Percentiles rank a stretch among this genome's conserved stretches.
phyloP scores from a whole-genome alignment of 1,140 invertebrate species.

The Chrysopa pallens region DNA sequence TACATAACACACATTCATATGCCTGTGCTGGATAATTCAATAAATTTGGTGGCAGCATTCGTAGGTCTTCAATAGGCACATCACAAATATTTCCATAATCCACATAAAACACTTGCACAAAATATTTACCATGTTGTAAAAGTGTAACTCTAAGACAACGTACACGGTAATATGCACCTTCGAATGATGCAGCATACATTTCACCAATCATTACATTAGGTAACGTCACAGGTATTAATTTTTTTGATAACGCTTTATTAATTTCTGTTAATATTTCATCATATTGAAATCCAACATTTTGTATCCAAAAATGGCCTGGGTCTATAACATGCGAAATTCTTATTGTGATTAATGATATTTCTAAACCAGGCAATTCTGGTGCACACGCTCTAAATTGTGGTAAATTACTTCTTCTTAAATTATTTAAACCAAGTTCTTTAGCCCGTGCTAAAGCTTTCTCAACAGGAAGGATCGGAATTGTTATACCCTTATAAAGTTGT shows the following conservation, averaged over 20 bases:
- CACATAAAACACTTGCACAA: conserved; percentile 44
- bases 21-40: conserved; percentile 31
- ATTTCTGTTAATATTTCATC: conserved; percentile 8
- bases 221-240: conserved; percentile 4
- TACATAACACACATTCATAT: conserved; percentile 49
- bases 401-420: background rate
- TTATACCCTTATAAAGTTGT: conserved; percentile 27
- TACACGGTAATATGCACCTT: conserved; percentile 11
- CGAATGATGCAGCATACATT: conserved; percentile 21
- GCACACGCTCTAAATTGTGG: conserved; percentile 11
- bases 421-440: background rate
- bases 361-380: conserved; percentile 27
- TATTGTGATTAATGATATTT: conserved; percentile 25
- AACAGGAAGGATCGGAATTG: conserved; percentile 21
- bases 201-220: conserved; percentile 12
- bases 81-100: conserved; percentile 50
- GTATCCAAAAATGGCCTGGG: conserved; percentile 41
- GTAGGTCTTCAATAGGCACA: conserved; percentile 13
- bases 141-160: conserved; percentile 2
- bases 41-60: conserved; percentile 14
- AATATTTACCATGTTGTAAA: conserved; percentile 1
- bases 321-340: conserved; percentile 28
- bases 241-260: conserved; percentile 10
- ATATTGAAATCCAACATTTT: conserved; percentile 23
- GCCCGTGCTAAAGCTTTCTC: background rate